Percentiles rank a stretch among this genome's conserved stretches.
Conservation (phyloP, 2,888 invertebrate genomes). For the Torymus auratus region DNA sequence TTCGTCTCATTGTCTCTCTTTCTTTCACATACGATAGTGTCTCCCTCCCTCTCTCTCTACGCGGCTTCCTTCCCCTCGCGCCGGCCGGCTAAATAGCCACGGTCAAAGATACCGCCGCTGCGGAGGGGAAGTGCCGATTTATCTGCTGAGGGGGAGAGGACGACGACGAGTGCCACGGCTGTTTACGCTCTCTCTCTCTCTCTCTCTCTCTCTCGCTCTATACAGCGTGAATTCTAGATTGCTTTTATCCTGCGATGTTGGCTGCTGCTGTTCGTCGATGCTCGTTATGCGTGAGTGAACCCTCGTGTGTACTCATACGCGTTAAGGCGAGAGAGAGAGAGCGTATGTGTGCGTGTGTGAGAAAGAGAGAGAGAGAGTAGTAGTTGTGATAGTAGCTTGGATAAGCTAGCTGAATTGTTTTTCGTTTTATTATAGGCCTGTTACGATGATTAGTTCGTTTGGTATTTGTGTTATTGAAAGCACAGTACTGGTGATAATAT, state of each 20-base stretch:
- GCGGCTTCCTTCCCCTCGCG: neutral
- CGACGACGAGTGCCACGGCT: too few species aligned
- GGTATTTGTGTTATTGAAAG: too few species aligned
- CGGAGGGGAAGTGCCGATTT: constrained; percentile 31
- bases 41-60: neutral
- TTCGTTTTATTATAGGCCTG: neutral
- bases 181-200: too few species aligned
- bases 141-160: constrained; percentile 13
- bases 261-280: too few species aligned
- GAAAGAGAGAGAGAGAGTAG: too few species aligned
- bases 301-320: too few species aligned
- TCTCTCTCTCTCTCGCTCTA: too few species aligned
- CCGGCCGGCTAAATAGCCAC: neutral
- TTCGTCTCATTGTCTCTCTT: neutral
- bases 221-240: constrained; percentile 35
- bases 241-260: constrained; percentile 25
- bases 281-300: too few species aligned
- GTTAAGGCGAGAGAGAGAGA: too few species aligned
- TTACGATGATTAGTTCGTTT: too few species aligned
- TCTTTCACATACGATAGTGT: neutral
- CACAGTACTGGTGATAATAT: too few species aligned
- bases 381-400: neutral
- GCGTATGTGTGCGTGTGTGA: too few species aligned
- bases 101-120: constrained; percentile 29
- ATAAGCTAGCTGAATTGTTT: constrained; percentile 22